Conservation (phyloP, 2,113 vertebrate species). For the Ammodytes marinus region DNA sequence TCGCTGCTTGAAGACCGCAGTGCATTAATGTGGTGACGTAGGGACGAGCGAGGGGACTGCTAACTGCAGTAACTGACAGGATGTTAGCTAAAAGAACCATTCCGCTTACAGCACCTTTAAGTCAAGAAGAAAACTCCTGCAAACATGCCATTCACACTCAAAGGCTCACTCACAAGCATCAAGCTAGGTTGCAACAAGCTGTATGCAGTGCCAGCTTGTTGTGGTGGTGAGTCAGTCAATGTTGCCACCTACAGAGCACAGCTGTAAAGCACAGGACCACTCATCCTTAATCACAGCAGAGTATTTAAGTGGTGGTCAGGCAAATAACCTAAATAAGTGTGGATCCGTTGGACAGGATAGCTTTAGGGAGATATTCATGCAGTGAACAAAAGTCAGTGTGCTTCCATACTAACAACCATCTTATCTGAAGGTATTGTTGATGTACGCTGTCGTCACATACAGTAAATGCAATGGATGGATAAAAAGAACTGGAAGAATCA, state of each 20-base stretch:
- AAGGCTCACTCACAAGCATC: background rate
- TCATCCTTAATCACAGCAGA: slow-evolving; percentile 31
- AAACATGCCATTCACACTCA: background rate
- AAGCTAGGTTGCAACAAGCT: background rate
- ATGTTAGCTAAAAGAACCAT: no score
- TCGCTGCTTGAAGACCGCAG: no score
- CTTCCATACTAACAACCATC: background rate
- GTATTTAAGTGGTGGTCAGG: slow-evolving; percentile 1
- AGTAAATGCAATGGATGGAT: background rate
- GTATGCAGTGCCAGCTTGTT: background rate
- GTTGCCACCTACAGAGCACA: slow-evolving; percentile 77
- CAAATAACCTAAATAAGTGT: background rate
- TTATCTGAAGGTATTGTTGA: background rate
- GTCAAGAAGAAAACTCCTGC: background rate
- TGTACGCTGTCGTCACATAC: background rate
- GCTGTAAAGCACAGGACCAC: slow-evolving; percentile 42
- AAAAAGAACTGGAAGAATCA: background rate
- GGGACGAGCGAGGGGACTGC: no score
- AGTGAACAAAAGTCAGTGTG: background rate
- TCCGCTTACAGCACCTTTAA: background rate
- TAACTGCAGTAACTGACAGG: no score
- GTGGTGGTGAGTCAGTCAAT: slow-evolving; percentile 54
- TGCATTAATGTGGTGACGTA: no score
- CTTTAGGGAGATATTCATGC: no score
- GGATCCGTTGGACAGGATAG: no score